Conservation (phyloP, 2,888 invertebrate genomes). For the Chrysolina haemoptera region DNA sequence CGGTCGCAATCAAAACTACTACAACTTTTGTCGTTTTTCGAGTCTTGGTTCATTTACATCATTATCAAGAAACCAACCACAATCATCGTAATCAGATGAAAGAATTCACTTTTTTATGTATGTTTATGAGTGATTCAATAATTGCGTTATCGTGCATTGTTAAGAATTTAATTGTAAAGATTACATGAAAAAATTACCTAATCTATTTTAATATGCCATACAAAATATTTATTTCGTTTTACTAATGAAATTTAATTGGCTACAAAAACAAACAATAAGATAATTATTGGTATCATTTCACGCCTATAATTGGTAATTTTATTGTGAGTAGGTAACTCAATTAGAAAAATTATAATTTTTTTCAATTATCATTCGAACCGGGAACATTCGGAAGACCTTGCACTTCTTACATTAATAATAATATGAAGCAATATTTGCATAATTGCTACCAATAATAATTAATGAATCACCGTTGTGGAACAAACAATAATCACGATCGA, state of each 20-base stretch:
- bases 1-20: too few relatives aligned
- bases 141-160: too few relatives aligned
- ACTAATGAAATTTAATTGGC: neutral
- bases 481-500: neutral
- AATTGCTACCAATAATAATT: conserved; percentile 26
- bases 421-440: conserved; percentile 33
- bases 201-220: neutral
- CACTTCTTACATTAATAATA: conserved; percentile 37
- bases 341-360: conserved; percentile 12
- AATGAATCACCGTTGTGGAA: conserved; percentile 27
- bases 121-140: too few relatives aligned
- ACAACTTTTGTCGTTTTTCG: too few relatives aligned
- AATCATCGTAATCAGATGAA: too few relatives aligned
- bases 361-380: conserved; percentile 28
- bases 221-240: neutral
- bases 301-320: conserved; percentile 22
- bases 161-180: too few relatives aligned
- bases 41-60: too few relatives aligned
- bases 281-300: conserved; percentile 19
- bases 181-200: neutral
- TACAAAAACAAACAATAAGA: conserved; percentile 16
- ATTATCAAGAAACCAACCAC: too few relatives aligned
- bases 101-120: too few relatives aligned
- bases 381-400: conserved; percentile 42
- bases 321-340: conserved; percentile 7